These are phyloP conservation scores for Patiria miniata DNA, from an alignment of 35 echinoderm and acorn worm genomes.

Conservation along the genomic window DNA sequence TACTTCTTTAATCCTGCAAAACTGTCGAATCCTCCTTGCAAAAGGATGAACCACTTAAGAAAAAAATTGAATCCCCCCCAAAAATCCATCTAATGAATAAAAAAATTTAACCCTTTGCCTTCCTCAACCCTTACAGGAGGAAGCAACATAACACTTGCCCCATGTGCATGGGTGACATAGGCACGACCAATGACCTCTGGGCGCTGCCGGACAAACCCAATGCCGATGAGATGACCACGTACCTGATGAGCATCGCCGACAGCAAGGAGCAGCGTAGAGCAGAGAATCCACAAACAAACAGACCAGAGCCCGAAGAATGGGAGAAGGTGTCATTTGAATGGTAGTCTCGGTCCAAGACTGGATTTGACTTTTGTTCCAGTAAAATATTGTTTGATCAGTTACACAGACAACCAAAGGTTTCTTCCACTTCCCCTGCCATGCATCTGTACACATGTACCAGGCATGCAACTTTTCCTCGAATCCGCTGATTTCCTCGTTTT, in stretches of 20 bases:
- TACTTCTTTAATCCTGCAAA: too few species aligned
- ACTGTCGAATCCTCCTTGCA: too few species aligned
- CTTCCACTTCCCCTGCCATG: too few species aligned
- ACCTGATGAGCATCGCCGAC: constrained; percentile 43
- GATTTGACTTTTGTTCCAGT: too few species aligned
- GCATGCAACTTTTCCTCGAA: too few species aligned
- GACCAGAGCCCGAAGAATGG: background rate
- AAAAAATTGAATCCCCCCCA: background rate
- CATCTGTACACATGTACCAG: too few species aligned
- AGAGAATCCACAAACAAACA: background rate
- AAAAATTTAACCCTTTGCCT: background rate
- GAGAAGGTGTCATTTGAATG: background rate
- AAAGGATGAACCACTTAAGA: too few species aligned
- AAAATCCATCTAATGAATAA: background rate
- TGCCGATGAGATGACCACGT: constrained; percentile 34
- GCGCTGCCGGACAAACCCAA: constrained; percentile 25
- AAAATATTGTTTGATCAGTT: too few species aligned
- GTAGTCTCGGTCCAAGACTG: too few species aligned
- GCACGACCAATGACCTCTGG: constrained; percentile 21
- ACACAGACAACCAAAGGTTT: too few species aligned
- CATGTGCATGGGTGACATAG: constrained; percentile 45
- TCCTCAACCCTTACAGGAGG: constrained; percentile 20
- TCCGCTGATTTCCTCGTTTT: too few species aligned
- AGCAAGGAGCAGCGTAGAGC: background rate
- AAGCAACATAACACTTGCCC: constrained; percentile 36